Conservation (phyloP, 2,797 vertebrate genomes). For the Pipistrellus kuhlii region DNA sequence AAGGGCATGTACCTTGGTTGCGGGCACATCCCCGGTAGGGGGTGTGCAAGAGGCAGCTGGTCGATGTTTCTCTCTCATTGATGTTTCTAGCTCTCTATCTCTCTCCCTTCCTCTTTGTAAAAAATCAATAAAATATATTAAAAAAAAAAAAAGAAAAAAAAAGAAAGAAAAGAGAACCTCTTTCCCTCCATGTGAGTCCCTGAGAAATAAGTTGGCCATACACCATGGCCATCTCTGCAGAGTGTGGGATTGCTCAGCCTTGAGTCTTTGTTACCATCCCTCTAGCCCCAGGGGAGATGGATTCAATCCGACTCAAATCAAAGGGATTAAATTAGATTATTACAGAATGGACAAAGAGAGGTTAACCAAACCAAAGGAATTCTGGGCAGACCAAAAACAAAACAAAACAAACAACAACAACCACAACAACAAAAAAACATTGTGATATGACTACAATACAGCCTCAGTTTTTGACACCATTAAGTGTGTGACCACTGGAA, state of each 20-base stretch:
- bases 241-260: background rate
- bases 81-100: no score
- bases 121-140: no score
- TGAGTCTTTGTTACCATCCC: background rate
- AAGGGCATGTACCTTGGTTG: no score
- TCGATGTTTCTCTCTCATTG: no score
- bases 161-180: background rate
- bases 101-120: no score
- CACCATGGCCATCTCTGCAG: background rate
- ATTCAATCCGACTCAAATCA: constrained; percentile 48
- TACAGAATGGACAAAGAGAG: background rate
- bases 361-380: constrained; percentile 27
- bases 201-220: constrained; percentile 7
- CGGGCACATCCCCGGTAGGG: no score
- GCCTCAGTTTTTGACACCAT: background rate
- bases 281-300: background rate
- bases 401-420: background rate
- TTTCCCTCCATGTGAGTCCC: background rate
- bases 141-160: no score
- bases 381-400: background rate
- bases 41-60: no score
- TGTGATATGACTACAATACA: background rate
- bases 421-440: background rate
- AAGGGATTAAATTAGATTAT: constrained; percentile 49
- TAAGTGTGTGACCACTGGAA: background rate